Base-by-base conservation (phyloP, 2,888 invertebrate genomes). In the Neoitamus cyanurus region DNA sequence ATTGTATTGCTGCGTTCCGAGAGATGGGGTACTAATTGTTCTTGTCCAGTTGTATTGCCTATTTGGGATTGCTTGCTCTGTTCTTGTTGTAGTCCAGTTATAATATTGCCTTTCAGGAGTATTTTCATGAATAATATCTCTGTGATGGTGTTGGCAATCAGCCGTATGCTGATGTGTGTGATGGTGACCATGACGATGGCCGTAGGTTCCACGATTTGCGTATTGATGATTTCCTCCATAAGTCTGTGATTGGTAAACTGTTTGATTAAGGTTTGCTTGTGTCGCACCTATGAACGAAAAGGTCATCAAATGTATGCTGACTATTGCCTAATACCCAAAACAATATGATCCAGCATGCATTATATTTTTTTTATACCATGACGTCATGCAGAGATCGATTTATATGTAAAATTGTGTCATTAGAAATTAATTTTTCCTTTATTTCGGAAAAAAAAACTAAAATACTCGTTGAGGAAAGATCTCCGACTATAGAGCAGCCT, bases 11-110 rank as follows among this genome's bases (percentile, higher is more conserved):
- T 28, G 20, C 11, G 13, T 30, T 20, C 15, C 11, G 13, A n/a
- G n/a, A 4, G 77, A 46, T 9, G 42, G n/a, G 6, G 77, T 42
- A 13, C 15, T 42, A 25, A 25, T n/a, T 3, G 30, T 28, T 46
- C 77, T 20, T 9, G 77, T 77, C 77, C 77, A 77, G 28, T 77
- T 77, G 25, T 77, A 77, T 30, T 42, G 42, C 9, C 7, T 31
- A 28, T 25, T 77, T 46, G 77, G 20, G 25, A 7, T 9, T 77
- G 13, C 11, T 15, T 73, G 31, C 34, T 15, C 15, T 34, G 20
- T 0, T 34, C 20, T 73, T 6, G 20, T 77, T 36, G n/a, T 28
- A 30, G 77, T 77, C 77, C 77, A 77, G 25, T 77, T 46, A 20
- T 73, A 73, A 3, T 73, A 36, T 11, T 73, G 73, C 31, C 20